phyloP scores from a whole-genome alignment of 2,888 invertebrate species.

The Ischnus inquisitorius region DNA sequence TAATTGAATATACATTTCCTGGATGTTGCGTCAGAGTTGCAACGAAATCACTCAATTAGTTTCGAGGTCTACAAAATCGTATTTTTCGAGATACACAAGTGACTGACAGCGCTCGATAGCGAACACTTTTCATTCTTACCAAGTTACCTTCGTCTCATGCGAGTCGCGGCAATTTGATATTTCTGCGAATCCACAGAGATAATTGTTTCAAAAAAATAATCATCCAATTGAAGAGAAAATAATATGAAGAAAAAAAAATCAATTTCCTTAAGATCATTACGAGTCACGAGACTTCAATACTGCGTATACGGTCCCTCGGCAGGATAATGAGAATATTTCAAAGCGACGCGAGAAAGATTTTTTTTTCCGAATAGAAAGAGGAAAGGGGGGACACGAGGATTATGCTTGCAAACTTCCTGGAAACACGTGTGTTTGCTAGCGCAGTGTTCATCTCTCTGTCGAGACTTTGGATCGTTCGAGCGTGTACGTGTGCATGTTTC shows the following conservation, averaged over 20 bases:
- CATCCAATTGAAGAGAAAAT: neutral
- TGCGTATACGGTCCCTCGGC: slow-evolving; percentile 17
- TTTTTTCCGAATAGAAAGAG: slow-evolving; percentile 37
- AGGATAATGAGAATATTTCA: slow-evolving; percentile 41
- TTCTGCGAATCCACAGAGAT: neutral
- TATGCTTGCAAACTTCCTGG: slow-evolving; percentile 73
- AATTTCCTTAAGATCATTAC: slow-evolving; percentile 2
- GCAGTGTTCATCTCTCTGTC: slow-evolving; percentile 56
- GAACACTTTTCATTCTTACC: too few species aligned
- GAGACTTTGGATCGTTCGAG: slow-evolving; percentile 16
- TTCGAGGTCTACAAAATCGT: neutral
- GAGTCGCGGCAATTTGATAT: neutral
- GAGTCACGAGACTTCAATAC: slow-evolving; percentile 2
- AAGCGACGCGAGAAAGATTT: slow-evolving; percentile 37
- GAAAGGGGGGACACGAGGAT: slow-evolving; percentile 35
- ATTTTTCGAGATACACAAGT: too few species aligned
- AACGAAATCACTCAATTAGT: slow-evolving; percentile 4
- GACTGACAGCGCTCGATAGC: too few species aligned
- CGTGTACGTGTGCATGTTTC: slow-evolving; percentile 58
- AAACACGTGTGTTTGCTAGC: slow-evolving; percentile 63
- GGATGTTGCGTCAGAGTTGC: neutral
- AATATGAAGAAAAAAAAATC: neutral
- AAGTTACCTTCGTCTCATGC: neutral
- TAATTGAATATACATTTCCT: slow-evolving; percentile 51
- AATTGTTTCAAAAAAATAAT: neutral